Evolutionary conservation across 2,888 invertebrate genomes (phyloP).

Genomic region (Aelia acuminata): DNA sequence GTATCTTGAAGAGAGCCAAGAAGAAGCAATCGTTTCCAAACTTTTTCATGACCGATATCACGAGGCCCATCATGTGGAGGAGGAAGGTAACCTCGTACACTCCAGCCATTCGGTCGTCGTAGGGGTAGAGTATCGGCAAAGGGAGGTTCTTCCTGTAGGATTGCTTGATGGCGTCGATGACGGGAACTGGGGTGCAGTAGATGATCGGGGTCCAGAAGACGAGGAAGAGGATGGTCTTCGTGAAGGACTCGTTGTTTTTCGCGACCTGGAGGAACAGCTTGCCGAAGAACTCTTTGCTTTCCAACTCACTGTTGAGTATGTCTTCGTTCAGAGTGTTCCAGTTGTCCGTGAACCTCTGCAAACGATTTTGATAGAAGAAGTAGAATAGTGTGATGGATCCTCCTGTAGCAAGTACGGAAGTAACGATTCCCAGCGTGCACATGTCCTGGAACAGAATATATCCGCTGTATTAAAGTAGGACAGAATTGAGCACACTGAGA

Average conservation of each 20-base stretch:
- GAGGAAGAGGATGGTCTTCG: neutral
- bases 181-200: constrained; percentile 2
- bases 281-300: neutral
- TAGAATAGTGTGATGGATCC: constrained; percentile 11
- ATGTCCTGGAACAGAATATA: neutral
- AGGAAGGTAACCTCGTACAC: neutral
- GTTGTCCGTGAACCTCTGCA: neutral
- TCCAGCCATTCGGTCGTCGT: neutral
- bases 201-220: constrained; percentile 21
- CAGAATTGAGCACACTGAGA: too few relatives aligned
- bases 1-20: constrained; percentile 40
- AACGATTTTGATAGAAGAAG: neutral
- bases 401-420: constrained; percentile 6
- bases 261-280: neutral
- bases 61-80: neutral
- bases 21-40: constrained; percentile 54
- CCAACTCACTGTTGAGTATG: neutral
- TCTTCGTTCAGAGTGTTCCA: constrained; percentile 5
- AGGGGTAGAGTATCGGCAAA: neutral
- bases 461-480: too few relatives aligned
- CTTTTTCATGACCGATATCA: constrained; percentile 46
- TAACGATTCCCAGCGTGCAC: constrained; percentile 18
- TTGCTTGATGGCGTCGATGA: neutral
- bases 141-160: constrained; percentile 33
- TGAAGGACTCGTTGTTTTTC: constrained; percentile 16